phyloP scores from a whole-genome alignment of 2,113 vertebrate species.

The Camarhynchus parvulus region DNA sequence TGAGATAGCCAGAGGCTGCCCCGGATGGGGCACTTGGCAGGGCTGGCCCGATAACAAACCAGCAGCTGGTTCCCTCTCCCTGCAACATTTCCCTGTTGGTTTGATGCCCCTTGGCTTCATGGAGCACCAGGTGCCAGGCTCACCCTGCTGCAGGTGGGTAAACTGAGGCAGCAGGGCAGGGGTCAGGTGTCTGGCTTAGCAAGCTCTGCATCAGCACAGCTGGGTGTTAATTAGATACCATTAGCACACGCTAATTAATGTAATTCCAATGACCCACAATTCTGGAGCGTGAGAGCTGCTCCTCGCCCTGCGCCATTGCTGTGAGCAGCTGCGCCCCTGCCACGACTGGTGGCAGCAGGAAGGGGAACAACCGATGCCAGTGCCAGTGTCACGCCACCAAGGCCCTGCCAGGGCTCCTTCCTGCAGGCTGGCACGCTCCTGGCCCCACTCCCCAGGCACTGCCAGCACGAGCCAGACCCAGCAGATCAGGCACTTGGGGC shows the following conservation, averaged over 20 bases:
- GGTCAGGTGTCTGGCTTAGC: background rate
- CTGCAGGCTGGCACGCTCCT: background rate
- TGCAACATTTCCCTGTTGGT: rapidly evolving
- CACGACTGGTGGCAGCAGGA: background rate
- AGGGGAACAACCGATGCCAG: background rate
- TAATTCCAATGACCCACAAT: conserved; percentile 48
- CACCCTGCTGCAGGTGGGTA: background rate
- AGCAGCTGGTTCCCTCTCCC: background rate
- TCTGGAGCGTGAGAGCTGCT: conserved; percentile 62
- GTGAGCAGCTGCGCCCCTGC: background rate
- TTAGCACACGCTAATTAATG: conserved; percentile 49
- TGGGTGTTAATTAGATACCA: conserved; percentile 30
- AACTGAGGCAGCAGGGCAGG: conserved; percentile 37
- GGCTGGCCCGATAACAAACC: background rate
- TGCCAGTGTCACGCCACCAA: background rate
- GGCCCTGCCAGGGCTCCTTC: background rate
- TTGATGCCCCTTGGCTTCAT: background rate
- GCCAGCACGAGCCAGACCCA: background rate
- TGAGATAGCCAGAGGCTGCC: background rate
- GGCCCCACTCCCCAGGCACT: background rate
- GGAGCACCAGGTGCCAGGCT: background rate
- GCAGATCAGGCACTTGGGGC: background rate
- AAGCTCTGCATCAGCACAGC: conserved; percentile 35
- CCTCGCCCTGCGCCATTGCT: background rate
- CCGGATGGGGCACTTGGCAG: background rate